Base-by-base conservation (phyloP, 2,888 invertebrate species). In the Magallana nippona region DNA sequence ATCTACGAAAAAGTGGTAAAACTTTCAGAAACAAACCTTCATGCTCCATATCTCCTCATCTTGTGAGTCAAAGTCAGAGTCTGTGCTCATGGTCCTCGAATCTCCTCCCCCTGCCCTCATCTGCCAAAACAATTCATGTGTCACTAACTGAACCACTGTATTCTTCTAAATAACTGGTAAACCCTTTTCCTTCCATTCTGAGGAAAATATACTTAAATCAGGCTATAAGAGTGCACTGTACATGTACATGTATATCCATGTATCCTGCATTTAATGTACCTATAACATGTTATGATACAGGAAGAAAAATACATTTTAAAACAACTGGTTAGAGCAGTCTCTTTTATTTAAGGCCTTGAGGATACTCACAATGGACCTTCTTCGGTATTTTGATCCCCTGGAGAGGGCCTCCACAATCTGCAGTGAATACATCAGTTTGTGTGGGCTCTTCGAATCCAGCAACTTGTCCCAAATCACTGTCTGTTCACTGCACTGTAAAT, bases 341-440 rank as follows among this genome's bases (percentile, higher is more conserved):
- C 44, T 44, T 44, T 44, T 44, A 44, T 44, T 8, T 44, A 44
- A 44, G 8, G 5, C 44, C 44, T 44, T 44, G 10, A 17, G 13
- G 19, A 22, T 78, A 87, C 90, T 89, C 85, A 91, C 91, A 84
- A 91, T 84, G 15, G 91, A 90, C 81, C 90, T 91, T 15, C 91
- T 88, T 71, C 92, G 86, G 27, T 90, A 88, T 85, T 89, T 91
- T 3, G 91, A 90, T 17, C 90, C 90, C 56, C 91, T 87, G 0
- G 93, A 93, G 44, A 97, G 94, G 60, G 96, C 96, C 93, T 97
- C 97, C 0, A 98, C 97, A 88, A 98, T 98, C 94, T 98, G 98
- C 86, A 98, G 94, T 0, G 98, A 98, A 93, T 98, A 98, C 97
- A 98, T 98, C 82, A 98, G 96, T 93, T 98, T 98, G 94, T 98